Percentiles rank a stretch among this genome's conserved stretches.
Evolutionary conservation across 2,797 vertebrate species (phyloP).

Genomic region (Scolopax rusticola): DNA sequence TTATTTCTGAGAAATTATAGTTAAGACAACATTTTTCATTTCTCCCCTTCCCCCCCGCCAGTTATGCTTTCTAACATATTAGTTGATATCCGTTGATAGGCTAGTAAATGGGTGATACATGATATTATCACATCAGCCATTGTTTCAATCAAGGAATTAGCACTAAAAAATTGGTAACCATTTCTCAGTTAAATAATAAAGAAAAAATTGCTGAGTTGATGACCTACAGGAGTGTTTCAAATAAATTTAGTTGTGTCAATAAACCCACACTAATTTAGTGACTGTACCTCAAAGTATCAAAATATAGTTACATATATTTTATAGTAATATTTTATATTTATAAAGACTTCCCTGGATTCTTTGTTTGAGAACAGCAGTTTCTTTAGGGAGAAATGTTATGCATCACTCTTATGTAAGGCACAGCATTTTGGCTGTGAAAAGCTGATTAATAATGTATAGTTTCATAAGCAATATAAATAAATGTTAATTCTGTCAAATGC

Average conservation of each 20-base stretch:
- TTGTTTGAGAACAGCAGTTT: neutral
- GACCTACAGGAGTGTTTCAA: neutral
- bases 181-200: neutral
- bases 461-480: neutral
- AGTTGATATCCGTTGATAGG: neutral
- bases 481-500: constrained; percentile 15
- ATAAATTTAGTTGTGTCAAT: neutral
- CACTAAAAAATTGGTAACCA: neutral
- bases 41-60: neutral
- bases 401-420: neutral
- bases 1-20: neutral
- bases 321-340: neutral
- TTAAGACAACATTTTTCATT: neutral
- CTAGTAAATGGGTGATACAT: neutral
- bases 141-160: neutral
- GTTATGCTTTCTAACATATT: neutral
- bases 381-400: neutral
- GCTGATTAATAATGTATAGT: constrained; percentile 22
- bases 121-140: neutral
- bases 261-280: neutral
- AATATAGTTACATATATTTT: neutral
- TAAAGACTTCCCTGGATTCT: neutral
- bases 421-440: constrained; percentile 1
- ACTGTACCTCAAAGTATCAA: neutral
- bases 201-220: neutral